These are phyloP conservation scores for Nannospalax galili DNA, from an alignment of 2,113 vertebrate species.

Conservation along the genomic window DNA sequence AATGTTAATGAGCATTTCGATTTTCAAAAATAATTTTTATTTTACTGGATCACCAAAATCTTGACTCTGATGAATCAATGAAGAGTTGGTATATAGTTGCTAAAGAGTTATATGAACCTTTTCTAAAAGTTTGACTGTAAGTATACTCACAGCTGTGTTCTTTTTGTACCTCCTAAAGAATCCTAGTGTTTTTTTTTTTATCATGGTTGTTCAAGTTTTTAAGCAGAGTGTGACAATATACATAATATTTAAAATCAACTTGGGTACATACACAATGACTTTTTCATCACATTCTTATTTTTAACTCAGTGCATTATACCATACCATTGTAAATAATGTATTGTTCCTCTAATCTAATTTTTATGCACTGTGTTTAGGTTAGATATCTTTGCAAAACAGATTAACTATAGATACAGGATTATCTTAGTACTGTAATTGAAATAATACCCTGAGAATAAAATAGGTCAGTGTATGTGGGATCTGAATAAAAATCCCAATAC, in stretches of 20 bases:
- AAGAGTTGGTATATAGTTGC: neutral
- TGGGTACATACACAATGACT: neutral
- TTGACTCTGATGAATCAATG: neutral
- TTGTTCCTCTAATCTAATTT: neutral
- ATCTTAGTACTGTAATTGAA: neutral
- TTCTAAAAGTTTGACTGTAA: neutral
- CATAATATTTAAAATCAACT: neutral
- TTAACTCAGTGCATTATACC: neutral
- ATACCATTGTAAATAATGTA: neutral
- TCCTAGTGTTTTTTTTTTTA: slow-evolving; percentile 37
- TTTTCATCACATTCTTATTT: neutral
- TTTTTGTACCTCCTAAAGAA: neutral
- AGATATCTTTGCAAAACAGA: slow-evolving; percentile 9
- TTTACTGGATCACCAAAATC: neutral
- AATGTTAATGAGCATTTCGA: slow-evolving; percentile 19
- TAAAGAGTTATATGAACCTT: neutral
- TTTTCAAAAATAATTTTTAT: slow-evolving; percentile 16
- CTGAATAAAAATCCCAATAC: neutral
- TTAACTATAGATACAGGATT: neutral
- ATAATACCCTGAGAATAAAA: slow-evolving; percentile 26
- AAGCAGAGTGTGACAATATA: neutral
- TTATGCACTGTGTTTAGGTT: neutral
- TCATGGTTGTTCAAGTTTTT: slow-evolving; percentile 1
- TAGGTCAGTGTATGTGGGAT: neutral
- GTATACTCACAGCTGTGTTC: neutral